Evolutionary conservation across 2,113 vertebrate species (phyloP), one percentile per base, ranked within the genome.

Genomic region (Clarias magur): DNA sequence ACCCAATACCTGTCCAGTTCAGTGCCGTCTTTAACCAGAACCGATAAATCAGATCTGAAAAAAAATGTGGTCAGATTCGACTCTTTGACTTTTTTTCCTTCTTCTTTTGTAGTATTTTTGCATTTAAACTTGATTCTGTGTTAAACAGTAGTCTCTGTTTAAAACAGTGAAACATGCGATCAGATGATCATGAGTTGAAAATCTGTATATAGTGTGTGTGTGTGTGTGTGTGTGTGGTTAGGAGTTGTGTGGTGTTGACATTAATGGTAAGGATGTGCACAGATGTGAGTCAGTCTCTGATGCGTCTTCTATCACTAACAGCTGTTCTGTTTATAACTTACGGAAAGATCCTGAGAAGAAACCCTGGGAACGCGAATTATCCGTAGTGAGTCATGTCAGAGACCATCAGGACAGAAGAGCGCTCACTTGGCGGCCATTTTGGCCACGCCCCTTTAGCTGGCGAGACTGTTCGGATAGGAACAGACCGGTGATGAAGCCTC

Each of bases 231-330:
- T 42, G 70, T 42, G 19, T 21, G 11, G 8, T 72, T 72, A 72
- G 68, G 17, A 12, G 68, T 72, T 72, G 38, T 56, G 53, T 56
- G 9, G 57, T 54, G 48, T 19, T 79, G 76, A 79, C 5, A 56
- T 59, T 80, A 80, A 59, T 4, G 3, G 59, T 30, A 80, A 56
- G 48, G 75, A 80, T 60, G 56, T 80, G 56, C 56, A 60, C 56
- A 60, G 78, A 80, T 80, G 78, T 34, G 76, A 79, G 25, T 79
- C 76, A 80, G 54, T 34, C n/a, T 59, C 7, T 30, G 56, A 60
- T 34, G 78, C 27, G 4, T 23, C 56, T 57, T 80, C 56, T 34
- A 59, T 80, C 78, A 60, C 7, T 59, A 80, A 80, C 78, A 80
- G 54, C 78, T 80, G 78, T 80, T 27, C 19, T 34, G 9, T 60